Conservation (phyloP, 2,113 vertebrate genomes). For the Phocoena sinus region DNA sequence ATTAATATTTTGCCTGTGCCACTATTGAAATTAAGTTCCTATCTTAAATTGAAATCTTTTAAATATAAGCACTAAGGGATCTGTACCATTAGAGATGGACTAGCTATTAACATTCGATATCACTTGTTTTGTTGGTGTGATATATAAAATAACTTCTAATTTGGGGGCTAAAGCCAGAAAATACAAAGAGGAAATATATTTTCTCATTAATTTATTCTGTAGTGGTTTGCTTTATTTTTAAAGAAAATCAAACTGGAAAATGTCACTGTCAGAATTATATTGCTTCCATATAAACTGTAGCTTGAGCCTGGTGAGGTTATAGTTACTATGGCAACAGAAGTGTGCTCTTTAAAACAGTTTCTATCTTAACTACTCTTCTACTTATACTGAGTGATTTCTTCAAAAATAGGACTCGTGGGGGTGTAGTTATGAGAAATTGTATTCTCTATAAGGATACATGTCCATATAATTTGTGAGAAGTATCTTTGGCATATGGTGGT, state of each 20-base stretch:
- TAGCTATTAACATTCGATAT: neutral
- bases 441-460: neutral
- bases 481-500: neutral
- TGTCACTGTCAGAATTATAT: slow-evolving; percentile 19
- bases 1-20: neutral
- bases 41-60: neutral
- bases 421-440: neutral
- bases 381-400: slow-evolving; percentile 13
- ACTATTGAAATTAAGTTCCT: neutral
- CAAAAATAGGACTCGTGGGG: slow-evolving; percentile 42
- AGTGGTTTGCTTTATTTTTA: neutral
- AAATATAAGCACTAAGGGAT: neutral
- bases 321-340: slow-evolving; percentile 22
- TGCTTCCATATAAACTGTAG: neutral
- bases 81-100: neutral
- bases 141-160: neutral
- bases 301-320: neutral
- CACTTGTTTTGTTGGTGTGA: neutral
- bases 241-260: neutral
- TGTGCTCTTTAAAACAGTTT: slow-evolving; percentile 33
- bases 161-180: neutral
- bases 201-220: neutral
- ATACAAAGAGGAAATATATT: neutral
- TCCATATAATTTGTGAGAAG: neutral
- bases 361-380: slow-evolving; percentile 3